phyloP scores from a whole-genome alignment of 2,888 invertebrate species.

The Orchesella flavescens region DNA sequence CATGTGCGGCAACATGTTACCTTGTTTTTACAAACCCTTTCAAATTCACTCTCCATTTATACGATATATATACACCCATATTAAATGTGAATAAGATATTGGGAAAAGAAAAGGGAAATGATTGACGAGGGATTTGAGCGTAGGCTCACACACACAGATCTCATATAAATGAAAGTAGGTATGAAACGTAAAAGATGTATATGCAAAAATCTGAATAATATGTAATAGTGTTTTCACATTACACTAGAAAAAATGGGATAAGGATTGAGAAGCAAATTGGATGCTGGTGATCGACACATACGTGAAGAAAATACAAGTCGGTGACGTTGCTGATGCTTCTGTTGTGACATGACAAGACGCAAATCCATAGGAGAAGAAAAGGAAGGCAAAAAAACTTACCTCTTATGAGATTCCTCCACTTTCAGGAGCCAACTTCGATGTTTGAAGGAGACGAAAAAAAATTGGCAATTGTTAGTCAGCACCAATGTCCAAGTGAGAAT shows the following conservation, averaged over 20 bases:
- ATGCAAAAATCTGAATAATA: neutral
- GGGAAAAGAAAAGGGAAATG: conserved; percentile 4
- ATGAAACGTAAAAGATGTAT: too few relatives aligned
- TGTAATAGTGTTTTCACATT: neutral
- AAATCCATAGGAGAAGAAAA: neutral
- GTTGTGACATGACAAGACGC: neutral
- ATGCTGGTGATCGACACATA: conserved; percentile 35
- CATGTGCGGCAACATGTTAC: too few relatives aligned
- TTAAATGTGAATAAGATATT: too few relatives aligned
- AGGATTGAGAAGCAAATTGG: conserved; percentile 55
- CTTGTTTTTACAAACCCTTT: too few relatives aligned
- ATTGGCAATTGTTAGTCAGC: conserved; percentile 15
- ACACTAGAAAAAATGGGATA: conserved; percentile 8
- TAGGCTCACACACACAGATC: conserved; percentile 1
- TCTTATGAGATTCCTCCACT: neutral
- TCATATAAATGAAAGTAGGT: neutral
- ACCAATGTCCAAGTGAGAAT: neutral
- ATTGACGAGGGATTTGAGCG: conserved; percentile 47
- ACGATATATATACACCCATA: too few relatives aligned
- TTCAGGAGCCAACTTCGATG: conserved; percentile 16
- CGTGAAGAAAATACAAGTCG: conserved; percentile 10
- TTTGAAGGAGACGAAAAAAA: neutral
- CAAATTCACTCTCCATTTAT: too few relatives aligned
- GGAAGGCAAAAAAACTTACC: conserved; percentile 34
- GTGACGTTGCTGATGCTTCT: neutral